These are phyloP conservation scores for Anolis apletophallus DNA, from an alignment of 2,797 vertebrate genomes.

Conservation along the genomic window DNA sequence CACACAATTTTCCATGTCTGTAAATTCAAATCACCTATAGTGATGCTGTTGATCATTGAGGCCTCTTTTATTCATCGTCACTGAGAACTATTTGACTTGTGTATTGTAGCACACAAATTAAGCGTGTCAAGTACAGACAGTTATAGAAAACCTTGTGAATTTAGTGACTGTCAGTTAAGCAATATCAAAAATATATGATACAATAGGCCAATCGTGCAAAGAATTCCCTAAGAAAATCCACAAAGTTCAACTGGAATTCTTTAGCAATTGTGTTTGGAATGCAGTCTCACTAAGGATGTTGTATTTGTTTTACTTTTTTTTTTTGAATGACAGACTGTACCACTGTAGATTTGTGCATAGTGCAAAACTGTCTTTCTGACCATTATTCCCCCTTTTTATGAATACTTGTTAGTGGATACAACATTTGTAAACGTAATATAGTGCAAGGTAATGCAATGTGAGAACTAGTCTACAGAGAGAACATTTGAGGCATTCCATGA, in stretches of 20 bases:
- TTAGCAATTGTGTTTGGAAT: slow-evolving; percentile 1
- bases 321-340: background rate
- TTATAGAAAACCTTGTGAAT: background rate
- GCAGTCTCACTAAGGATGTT: background rate
- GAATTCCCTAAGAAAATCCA: background rate
- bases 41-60: background rate
- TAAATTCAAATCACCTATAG: background rate
- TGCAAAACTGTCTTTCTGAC: background rate
- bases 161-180: background rate
- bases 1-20: background rate
- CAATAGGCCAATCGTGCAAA: background rate
- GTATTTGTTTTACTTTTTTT: background rate
- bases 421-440: background rate
- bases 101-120: background rate
- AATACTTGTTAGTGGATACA: background rate
- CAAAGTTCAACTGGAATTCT: background rate
- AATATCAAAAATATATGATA: background rate
- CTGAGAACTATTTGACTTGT: background rate
- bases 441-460: background rate
- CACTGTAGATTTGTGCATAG: background rate
- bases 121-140: background rate
- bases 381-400: background rate
- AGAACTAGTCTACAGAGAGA: background rate
- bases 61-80: background rate
- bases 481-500: background rate